phyloP scores from a whole-genome alignment of 2,888 invertebrate genomes.

The Perizoma flavofasciatum region DNA sequence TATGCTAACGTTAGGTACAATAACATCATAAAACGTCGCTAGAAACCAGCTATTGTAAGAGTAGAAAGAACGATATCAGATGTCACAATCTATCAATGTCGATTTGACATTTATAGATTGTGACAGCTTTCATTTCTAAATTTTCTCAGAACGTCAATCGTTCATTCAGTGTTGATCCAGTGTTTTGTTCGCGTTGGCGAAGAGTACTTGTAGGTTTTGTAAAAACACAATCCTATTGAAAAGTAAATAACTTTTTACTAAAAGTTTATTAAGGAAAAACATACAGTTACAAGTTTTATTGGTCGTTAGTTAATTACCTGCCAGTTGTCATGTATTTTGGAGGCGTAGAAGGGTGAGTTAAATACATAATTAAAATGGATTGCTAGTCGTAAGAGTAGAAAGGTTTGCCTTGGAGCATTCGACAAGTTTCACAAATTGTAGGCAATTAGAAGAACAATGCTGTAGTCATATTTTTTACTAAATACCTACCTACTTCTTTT shows the following conservation, averaged over 20 bases:
- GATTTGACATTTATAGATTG: too few species aligned
- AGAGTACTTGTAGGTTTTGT: constrained; percentile 34
- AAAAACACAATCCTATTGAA: constrained; percentile 3
- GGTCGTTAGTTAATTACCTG: not conserved
- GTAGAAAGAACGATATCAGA: too few species aligned
- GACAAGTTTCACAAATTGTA: constrained; percentile 57
- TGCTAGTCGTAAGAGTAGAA: constrained; percentile 67
- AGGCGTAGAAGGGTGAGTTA: constrained; percentile 75
- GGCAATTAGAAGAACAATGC: constrained; percentile 23
- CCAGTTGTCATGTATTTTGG: constrained; percentile 61
- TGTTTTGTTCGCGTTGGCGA: constrained; percentile 53
- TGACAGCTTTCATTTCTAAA: too few species aligned
- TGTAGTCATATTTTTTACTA: too few species aligned
- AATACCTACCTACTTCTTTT: too few species aligned
- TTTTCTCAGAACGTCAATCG: not conserved
- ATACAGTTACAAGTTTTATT: not conserved
- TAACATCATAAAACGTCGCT: too few species aligned
- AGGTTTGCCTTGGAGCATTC: constrained; percentile 69
- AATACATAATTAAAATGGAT: constrained; percentile 30
- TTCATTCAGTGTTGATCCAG: constrained; percentile 41
- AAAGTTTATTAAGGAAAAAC: constrained; percentile 4
- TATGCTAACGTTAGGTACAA: too few species aligned
- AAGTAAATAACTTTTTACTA: not conserved
- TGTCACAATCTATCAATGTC: constrained; percentile 19
- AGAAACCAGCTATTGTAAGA: too few species aligned